Evolutionary conservation across 23 tunicate genomes (phyloP), one percentile per base, ranked within the genome.

Genomic region (Trididemnum clinides): DNA sequence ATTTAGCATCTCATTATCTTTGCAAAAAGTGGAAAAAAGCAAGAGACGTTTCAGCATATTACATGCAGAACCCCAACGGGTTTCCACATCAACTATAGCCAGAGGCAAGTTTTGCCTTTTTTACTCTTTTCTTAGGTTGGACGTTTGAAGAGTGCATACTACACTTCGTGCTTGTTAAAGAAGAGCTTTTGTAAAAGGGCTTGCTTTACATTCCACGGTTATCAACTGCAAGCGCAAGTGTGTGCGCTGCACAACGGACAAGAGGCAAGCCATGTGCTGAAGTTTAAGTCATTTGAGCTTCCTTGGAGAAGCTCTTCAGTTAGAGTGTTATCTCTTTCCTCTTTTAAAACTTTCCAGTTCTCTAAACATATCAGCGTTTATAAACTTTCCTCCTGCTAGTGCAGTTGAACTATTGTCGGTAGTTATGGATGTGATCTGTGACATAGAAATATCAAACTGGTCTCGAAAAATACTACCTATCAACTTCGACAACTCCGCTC

Each of bases 241-340:
- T n/a, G 70, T 62, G 70, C 54, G 15, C 54, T 44, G 54, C 54
- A 44, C n/a, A n/a, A n/a, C n/a, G n/a, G n/a, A n/a, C n/a, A n/a
- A n/a, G 54, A 15, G 10, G 54, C 10, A 44, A 7, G 12, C 54
- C 54, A 44, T 15, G 15, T 44, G 15, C 54, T 15, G 15, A 44
- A 15, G 54, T 44, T 44, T 44, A 44, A 44, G 54, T 44, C 54
- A 44, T 44, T 44, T 44, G 54, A 7, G 54, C 10, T 44, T 15
- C 15, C 54, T 7, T 44, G 54, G 12, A 44, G 54, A 44, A 44
- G 54, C 15, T 44, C 54, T 44, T 44, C 54, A 44, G 54, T 44
- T 44, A 7, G 54, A 44, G 54, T 7, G 10, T 44, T 10, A 10
- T 44, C 12, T 15, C 15, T 10, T 15, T 7, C 15, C 54, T 15